Percentiles rank a stretch among this genome's conserved stretches.
Conservation (phyloP, 2,888 invertebrate species). For the Apamea monoglypha region DNA sequence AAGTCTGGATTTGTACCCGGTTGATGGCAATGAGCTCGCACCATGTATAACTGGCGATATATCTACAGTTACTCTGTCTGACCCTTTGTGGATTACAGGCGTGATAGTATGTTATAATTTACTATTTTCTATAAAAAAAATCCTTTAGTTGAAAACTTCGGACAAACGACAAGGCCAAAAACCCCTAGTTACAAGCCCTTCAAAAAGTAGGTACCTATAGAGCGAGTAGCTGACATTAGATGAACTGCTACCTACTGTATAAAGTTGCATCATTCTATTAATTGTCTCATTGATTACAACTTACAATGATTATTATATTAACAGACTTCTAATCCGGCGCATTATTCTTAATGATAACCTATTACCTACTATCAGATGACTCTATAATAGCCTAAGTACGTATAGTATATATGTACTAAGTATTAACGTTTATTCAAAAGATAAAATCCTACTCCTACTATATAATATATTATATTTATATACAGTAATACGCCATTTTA, state of each 20-base stretch:
- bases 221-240: not conserved
- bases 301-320: slow-evolving; percentile 34
- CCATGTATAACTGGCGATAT: no score
- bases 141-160: no score
- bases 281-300: slow-evolving; percentile 23
- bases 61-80: no score
- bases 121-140: no score
- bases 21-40: not conserved
- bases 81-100: no score
- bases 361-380: slow-evolving; percentile 45
- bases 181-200: not conserved
- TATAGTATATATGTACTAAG: no score
- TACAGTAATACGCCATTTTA: no score
- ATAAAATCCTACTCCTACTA: no score
- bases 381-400: not conserved
- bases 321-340: slow-evolving; percentile 12
- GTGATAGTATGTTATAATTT: no score
- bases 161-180: not conserved
- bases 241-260: not conserved
- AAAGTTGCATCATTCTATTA: slow-evolving; percentile 16
- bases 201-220: not conserved
- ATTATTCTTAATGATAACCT: slow-evolving; percentile 41
- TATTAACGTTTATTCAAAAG: not conserved
- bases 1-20: no score
- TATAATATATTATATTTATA: no score